phyloP scores from a whole-genome alignment of 2,113 vertebrate genomes.

The Aegotheles bennettii region DNA sequence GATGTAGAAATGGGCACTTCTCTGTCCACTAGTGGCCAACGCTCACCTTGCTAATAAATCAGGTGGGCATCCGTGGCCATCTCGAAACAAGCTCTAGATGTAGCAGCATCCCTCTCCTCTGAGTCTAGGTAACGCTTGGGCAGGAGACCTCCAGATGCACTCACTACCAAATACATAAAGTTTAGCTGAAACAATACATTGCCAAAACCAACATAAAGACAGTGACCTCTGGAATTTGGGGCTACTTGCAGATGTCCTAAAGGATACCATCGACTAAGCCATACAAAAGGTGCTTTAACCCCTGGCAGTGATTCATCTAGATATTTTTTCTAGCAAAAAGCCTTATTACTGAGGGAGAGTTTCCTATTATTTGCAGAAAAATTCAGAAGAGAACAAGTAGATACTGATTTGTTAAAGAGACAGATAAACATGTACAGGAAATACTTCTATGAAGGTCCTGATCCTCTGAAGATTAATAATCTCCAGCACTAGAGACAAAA shows the following conservation, averaged over 20 bases:
- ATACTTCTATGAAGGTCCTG: slow-evolving; percentile 75
- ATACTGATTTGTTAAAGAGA: slow-evolving; percentile 45
- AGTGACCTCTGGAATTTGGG: slow-evolving; percentile 37
- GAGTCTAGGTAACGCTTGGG: neutral
- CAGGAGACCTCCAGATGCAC: neutral
- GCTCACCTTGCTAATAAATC: neutral
- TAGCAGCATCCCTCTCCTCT: neutral
- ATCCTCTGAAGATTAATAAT: slow-evolving; percentile 77
- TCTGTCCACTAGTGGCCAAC: neutral
- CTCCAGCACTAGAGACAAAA: slow-evolving; percentile 66
- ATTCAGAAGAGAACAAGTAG: slow-evolving; percentile 54
- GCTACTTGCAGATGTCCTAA: slow-evolving; percentile 33
- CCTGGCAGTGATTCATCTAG: neutral
- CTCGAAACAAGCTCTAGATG: neutral
- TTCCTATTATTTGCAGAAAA: slow-evolving; percentile 62
- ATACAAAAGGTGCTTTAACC: slow-evolving; percentile 47
- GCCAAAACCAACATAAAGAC: slow-evolving; percentile 32
- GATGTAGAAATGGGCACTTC: neutral
- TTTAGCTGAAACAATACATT: neutral
- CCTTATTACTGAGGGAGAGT: neutral
- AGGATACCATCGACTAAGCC: neutral
- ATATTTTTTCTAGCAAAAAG: neutral
- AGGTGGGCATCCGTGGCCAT: neutral
- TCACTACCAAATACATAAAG: neutral
- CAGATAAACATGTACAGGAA: slow-evolving; percentile 79